Conservation (phyloP, 2,888 invertebrate species). For the Spatulosminthurus flaviceps region DNA sequence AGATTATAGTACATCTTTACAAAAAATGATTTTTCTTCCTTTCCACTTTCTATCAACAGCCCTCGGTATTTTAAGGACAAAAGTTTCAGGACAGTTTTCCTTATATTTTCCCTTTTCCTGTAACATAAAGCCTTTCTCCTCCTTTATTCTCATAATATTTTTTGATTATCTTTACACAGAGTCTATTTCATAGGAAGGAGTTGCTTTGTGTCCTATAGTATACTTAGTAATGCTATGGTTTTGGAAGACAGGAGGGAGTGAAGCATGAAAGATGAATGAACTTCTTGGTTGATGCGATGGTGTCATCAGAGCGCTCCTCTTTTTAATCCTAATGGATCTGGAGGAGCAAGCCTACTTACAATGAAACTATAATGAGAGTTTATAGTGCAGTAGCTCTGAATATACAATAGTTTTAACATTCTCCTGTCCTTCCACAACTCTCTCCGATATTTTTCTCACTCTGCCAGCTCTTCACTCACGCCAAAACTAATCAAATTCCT, state of each 20-base stretch:
- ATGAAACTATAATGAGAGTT: background rate
- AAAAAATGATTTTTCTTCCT: background rate
- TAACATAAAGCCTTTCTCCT: background rate
- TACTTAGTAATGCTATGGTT: background rate
- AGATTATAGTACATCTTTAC: background rate
- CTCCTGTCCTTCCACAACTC: too few relatives aligned
- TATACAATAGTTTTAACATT: too few relatives aligned
- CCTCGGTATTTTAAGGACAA: background rate
- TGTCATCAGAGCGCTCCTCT: conserved; percentile 32
- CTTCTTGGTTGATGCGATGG: conserved; percentile 18
- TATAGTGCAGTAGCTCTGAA: too few relatives aligned
- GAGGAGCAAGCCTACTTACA: background rate
- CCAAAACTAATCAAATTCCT: too few relatives aligned
- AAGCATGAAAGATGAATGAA: conserved; percentile 46
- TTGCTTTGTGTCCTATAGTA: too few relatives aligned
- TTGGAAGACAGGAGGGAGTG: conserved; percentile 20
- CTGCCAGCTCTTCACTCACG: too few relatives aligned
- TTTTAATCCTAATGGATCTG: conserved; percentile 39
- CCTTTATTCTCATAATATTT: too few relatives aligned
- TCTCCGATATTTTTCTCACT: too few relatives aligned
- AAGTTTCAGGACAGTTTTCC: conserved; percentile 12
- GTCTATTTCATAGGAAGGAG: background rate
- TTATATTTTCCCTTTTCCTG: background rate
- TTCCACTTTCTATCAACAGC: too few relatives aligned
- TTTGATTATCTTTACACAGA: background rate